Percentiles rank a stretch among this genome's conserved stretches.
phyloP scores from a whole-genome alignment of 2,113 vertebrate species.

The Ictalurus furcatus region DNA sequence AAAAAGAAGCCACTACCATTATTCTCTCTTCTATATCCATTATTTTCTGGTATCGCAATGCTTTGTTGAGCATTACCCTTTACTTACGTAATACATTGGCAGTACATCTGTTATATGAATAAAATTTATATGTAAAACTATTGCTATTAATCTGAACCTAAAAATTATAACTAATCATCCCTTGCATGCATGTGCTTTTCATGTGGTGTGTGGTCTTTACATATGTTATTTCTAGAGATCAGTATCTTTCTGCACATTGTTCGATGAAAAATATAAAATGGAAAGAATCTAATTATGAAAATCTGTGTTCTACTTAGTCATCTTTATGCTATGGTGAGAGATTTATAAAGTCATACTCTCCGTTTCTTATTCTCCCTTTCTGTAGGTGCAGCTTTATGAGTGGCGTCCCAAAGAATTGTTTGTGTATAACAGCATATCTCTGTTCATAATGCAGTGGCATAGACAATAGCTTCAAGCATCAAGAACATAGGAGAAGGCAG shows the following conservation, averaged over 20 bases:
- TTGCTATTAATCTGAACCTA: not conserved
- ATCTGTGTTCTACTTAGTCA: not conserved
- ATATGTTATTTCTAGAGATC: not conserved
- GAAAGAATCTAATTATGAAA: not conserved
- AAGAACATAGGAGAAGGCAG: not conserved
- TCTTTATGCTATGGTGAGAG: not conserved
- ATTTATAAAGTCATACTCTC: not conserved
- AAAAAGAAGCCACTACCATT: no score
- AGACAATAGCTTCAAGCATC: not conserved
- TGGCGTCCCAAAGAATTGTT: not conserved
- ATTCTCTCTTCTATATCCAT: no score
- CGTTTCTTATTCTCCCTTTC: not conserved
- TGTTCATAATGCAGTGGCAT: not conserved
- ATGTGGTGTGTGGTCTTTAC: not conserved
- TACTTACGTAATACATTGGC: no score
- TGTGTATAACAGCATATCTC: not conserved
- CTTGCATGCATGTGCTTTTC: not conserved
- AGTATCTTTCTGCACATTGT: not conserved
- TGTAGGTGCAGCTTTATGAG: not conserved
- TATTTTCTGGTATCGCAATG: no score
- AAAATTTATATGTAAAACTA: not conserved
- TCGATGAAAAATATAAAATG: not conserved
- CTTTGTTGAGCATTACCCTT: no score
- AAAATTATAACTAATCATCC: not conserved
- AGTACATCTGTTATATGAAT: no score